A percentile compares a stretch with the other conserved stretches of the same genome.
phyloP scores from a whole-genome alignment of 2,797 vertebrate genomes.

The Pantherophis vulpinus region DNA sequence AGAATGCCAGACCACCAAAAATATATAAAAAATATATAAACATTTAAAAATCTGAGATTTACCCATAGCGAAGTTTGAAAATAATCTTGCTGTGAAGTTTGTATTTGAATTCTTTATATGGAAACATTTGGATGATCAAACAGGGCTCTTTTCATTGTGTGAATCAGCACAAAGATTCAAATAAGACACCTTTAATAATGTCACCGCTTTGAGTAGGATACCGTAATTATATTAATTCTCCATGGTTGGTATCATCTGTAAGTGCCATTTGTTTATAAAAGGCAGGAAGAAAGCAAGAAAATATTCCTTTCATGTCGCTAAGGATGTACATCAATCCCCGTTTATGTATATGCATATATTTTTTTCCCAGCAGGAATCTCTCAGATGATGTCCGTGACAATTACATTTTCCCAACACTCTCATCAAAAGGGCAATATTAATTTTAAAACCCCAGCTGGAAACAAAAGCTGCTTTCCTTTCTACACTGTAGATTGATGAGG shows the following conservation, averaged over 20 bases:
- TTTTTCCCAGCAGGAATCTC: conserved; percentile 41
- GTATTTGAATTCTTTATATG: not conserved
- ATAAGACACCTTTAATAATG: conserved; percentile 15
- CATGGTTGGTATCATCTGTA: conserved; percentile 48
- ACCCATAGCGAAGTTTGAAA: not conserved
- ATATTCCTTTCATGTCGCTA: conserved; percentile 25
- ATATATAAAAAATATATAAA: not conserved
- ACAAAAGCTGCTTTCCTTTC: conserved; percentile 63
- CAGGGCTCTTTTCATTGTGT: not conserved
- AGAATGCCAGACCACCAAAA: not conserved
- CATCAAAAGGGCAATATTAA: conserved; percentile 53
- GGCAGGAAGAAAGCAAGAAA: not conserved
- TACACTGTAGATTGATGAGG: conserved; percentile 67
- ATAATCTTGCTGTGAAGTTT: not conserved
- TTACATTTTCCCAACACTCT: conserved; percentile 58
- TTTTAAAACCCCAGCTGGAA: conserved; percentile 64
- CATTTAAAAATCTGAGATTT: not conserved
- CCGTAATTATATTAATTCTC: conserved; percentile 44
- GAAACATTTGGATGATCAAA: not conserved
- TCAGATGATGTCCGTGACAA: conserved; percentile 47
- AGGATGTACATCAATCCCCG: conserved; percentile 53
- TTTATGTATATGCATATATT: conserved; percentile 37
- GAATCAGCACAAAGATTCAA: not conserved
- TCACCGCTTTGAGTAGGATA: conserved; percentile 18
- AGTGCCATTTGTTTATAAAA: conserved; percentile 36